These are phyloP conservation scores for Kryptolebias ocellatus DNA, from an alignment of 2,797 vertebrate species.

Conservation along the genomic window DNA sequence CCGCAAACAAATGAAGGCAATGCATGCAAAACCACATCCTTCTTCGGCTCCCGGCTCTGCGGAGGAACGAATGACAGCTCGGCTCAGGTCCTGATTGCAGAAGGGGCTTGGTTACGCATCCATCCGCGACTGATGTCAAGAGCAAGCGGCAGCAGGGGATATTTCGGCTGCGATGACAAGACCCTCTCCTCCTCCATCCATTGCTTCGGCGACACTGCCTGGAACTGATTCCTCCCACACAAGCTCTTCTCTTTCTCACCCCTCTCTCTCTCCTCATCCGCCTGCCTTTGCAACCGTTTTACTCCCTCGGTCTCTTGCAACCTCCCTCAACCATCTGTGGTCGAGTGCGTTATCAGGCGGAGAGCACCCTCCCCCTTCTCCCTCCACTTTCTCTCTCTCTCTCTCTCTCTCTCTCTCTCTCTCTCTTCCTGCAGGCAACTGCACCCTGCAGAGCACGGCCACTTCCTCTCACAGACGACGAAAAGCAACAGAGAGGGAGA, in stretches of 20 bases:
- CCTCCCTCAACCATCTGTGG: slow-evolving; percentile 79
- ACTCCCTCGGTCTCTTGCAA: slow-evolving; percentile 60
- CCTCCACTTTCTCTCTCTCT: slow-evolving; percentile 33
- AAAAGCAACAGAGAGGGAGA: slow-evolving; percentile 27
- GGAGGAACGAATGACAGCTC: slow-evolving; percentile 19
- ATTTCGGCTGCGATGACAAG: slow-evolving; percentile 32
- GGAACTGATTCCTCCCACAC: slow-evolving; percentile 60
- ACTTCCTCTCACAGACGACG: slow-evolving; percentile 85
- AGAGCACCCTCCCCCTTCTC: slow-evolving; percentile 77
- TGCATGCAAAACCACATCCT: slow-evolving; percentile 46
- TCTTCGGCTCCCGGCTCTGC: slow-evolving; percentile 42
- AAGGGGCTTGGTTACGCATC: slow-evolving; percentile 36
- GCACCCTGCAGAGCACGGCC: slow-evolving; percentile 73
- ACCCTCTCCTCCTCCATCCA: slow-evolving; percentile 37
- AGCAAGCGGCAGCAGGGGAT: slow-evolving; percentile 37
- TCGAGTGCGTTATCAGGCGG: slow-evolving; percentile 73
- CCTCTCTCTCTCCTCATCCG: slow-evolving; percentile 9
- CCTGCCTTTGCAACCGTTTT: slow-evolving; percentile 37
- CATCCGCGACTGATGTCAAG: slow-evolving; percentile 34
- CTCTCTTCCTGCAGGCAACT: slow-evolving; percentile 80
- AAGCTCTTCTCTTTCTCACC: slow-evolving; percentile 36
- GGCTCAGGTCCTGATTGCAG: slow-evolving; percentile 34
- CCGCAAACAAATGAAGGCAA: slow-evolving; percentile 26
- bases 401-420: slow-evolving; percentile 30
- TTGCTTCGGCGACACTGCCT: slow-evolving; percentile 35